These are phyloP conservation scores for Diplosoma virens DNA, from an alignment of 23 tunicate genomes.

Conservation along the genomic window DNA sequence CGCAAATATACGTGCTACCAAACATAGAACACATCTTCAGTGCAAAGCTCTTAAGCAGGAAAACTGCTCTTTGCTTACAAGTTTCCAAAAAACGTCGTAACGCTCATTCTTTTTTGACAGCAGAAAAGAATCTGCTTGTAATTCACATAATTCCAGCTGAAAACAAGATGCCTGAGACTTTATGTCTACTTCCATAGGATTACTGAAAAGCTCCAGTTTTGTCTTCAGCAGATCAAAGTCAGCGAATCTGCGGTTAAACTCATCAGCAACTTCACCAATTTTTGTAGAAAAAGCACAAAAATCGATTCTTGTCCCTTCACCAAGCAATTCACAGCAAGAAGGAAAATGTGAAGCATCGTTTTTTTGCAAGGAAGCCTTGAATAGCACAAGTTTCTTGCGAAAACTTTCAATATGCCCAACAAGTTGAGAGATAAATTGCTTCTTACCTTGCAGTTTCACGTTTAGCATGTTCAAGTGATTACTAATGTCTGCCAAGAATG, in stretches of 20 bases:
- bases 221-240: constrained; percentile 13
- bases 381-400: background rate
- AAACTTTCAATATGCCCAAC: background rate
- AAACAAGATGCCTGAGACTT: constrained; percentile 24
- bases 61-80: no score
- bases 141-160: constrained; percentile 17
- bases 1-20: background rate
- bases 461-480: constrained; percentile 13
- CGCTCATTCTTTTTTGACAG: constrained; percentile 29
- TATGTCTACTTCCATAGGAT: constrained; percentile 5
- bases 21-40: constrained; percentile 16
- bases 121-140: constrained; percentile 28
- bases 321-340: constrained; percentile 19
- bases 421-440: constrained; percentile 4
- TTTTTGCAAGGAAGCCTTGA: background rate
- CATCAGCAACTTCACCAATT: background rate
- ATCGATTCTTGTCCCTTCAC: constrained; percentile 8
- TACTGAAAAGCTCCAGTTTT: constrained; percentile 1
- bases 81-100: constrained; percentile 23
- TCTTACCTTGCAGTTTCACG: background rate
- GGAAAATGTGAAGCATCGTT: constrained; percentile 9
- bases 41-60: constrained; percentile 7
- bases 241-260: constrained; percentile 18
- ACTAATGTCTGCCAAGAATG: constrained; percentile 37
- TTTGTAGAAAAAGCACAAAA: background rate